Evolutionary conservation across 2,113 vertebrate species (phyloP).

Genomic region (Tursiops truncatus): DNA sequence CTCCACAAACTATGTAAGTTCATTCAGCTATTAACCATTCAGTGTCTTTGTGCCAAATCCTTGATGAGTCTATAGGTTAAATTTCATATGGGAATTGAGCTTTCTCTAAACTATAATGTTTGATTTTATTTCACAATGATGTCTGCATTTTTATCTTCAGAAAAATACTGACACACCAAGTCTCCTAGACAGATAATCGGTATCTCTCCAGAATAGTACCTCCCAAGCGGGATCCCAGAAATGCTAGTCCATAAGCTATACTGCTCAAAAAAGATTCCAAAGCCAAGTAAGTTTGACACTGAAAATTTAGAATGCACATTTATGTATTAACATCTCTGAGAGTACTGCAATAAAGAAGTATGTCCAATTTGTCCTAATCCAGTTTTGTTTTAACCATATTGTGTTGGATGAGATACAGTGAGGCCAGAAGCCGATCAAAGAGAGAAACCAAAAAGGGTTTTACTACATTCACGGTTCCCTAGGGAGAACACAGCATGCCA

Average conservation of each 20-base stretch:
- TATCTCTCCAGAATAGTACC: neutral
- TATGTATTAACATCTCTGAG: neutral
- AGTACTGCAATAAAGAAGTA: neutral
- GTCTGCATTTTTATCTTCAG: neutral
- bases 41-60: neutral
- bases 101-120: neutral
- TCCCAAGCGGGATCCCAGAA: constrained; percentile 2
- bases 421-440: neutral
- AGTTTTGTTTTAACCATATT: neutral
- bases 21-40: neutral
- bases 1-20: neutral
- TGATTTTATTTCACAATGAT: constrained; percentile 16
- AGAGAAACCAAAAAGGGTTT: neutral
- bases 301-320: neutral
- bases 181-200: neutral
- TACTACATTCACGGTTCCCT: neutral
- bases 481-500: neutral
- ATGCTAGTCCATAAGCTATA: neutral
- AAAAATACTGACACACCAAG: neutral
- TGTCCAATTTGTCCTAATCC: neutral
- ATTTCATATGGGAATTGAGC: neutral
- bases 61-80: neutral
- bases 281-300: neutral
- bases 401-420: neutral
- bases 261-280: neutral